Base-by-base conservation (phyloP, 2,888 invertebrate species). In the Scaptomyza reducta region DNA sequence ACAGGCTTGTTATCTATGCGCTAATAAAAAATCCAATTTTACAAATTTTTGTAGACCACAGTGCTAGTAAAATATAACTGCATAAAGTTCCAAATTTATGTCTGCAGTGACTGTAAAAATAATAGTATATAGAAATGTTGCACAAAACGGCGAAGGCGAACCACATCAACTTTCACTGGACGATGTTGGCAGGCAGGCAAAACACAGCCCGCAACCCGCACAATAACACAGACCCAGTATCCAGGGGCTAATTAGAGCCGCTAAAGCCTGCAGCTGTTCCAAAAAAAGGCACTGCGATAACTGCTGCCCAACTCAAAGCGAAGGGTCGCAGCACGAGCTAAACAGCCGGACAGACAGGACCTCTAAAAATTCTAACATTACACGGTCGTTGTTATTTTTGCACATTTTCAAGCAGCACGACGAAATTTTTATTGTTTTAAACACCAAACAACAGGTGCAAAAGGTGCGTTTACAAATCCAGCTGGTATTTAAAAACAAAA, bases 391-490 rank as follows among this genome's bases (percentile, higher is more conserved):
- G 72, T 82, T 38, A 42, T 67, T 60, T 69, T 68, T 68, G 54
- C 70, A 54, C 54, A 62, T 65, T 86, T 72, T 63, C 61, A 49
- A 82, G 88, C 86, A 86, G 86, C 80, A 66, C 41, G 53, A 44
- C 57, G 68, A 87, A 68, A 33, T 31, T 6, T 45, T 46, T 7
- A 0, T 25, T 16, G 27, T 4, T 61, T 61, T 40, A 31, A 58
- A 84, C 81, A 84, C 80, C 81, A 84, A 87, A 84, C 81, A 84
- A 87, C 89, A 82, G 87, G 87, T 88, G 82, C 66, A 65, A 76
- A 73, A 72, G 31, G 31, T 72, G 78, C 47, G 55, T 69, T 65
- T 64, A 70, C 57, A 79, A 31, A 49, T 27, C 62, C 74, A 77
- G 45, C 33, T 51, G 76, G 65, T 44, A 66, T 31, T 64, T 7